phyloP scores from a whole-genome alignment of 2,113 vertebrate species.

The Ciconia stormi region DNA sequence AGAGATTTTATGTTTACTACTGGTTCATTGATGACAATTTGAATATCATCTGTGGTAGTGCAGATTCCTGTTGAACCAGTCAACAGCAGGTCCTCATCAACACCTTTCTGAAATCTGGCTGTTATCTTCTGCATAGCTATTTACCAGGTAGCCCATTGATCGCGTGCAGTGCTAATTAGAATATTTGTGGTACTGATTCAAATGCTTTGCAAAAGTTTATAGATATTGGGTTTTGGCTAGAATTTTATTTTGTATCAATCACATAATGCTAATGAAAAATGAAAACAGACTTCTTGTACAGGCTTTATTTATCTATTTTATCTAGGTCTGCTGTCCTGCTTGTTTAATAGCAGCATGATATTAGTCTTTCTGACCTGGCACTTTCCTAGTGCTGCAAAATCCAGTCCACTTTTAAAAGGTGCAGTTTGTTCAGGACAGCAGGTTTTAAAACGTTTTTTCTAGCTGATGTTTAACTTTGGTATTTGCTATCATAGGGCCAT shows the following conservation, averaged over 20 bases:
- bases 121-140: neutral
- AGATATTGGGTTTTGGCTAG: neutral
- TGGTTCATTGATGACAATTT: neutral
- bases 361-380: neutral
- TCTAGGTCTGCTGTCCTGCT: neutral
- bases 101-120: neutral
- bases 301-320: neutral
- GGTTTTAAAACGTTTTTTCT: neutral
- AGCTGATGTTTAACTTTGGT: neutral
- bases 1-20: neutral
- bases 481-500: neutral
- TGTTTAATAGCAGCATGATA: neutral
- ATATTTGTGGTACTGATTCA: neutral
- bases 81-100: neutral
- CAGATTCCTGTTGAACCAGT: neutral
- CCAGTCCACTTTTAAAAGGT: neutral
- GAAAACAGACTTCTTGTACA: neutral
- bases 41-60: neutral
- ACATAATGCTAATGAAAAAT: neutral
- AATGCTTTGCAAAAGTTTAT: neutral
- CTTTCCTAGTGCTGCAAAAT: neutral
- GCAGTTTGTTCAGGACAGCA: neutral
- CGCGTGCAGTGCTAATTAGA: neutral
- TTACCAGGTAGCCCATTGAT: neutral
- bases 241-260: neutral